Evolutionary conservation across 1,140 invertebrate species (phyloP), one percentile per base, ranked within the genome.

Genomic region (Drosophila athabasca): DNA sequence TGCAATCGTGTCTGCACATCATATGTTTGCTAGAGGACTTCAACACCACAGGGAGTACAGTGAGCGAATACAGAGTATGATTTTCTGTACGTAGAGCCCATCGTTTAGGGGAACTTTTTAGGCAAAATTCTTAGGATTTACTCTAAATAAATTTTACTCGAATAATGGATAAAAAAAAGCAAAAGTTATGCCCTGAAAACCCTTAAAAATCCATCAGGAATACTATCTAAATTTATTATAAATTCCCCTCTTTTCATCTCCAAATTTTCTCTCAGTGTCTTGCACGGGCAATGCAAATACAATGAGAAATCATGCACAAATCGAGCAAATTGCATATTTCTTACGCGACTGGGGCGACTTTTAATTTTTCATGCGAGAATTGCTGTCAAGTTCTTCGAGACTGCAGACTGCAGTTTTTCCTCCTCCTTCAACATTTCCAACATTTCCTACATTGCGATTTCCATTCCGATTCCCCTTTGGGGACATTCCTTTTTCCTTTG

Each of bases 301-400:
- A 62, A 62, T 76, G 49, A 61, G 62, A 85, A 85, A 84, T 84
- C 81, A 84, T 80, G 76, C 64, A 73, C 52, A 84, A 80, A 84
- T 79, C 67, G 72, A 79, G 64, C 60, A 84, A 84, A 84, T 84
- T 79, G 80, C 80, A 84, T 72, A 84, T 84, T 73, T 73, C 61
- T 66, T 69, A 51, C 76, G 73, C 67, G 79, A 39, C 35, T 39
- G 35, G 35, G 55, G 76, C 76, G 81, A 80, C 70, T 83, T 69
- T 69, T 73, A 80, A 84, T 84, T 76, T 84, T 85, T 73, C 76
- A 80, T 85, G 57, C 73, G 68, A 76, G 76, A 70, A 39, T 39
- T 84, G 81, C 81, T 72, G 53, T 66, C 29, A 65, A 44, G 29
- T 69, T 45, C 46, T 11, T 39, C 3, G 35, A 39, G 53, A 67